phyloP scores from a whole-genome alignment of 1,140 invertebrate species.

The Saccostrea cuccullata region DNA sequence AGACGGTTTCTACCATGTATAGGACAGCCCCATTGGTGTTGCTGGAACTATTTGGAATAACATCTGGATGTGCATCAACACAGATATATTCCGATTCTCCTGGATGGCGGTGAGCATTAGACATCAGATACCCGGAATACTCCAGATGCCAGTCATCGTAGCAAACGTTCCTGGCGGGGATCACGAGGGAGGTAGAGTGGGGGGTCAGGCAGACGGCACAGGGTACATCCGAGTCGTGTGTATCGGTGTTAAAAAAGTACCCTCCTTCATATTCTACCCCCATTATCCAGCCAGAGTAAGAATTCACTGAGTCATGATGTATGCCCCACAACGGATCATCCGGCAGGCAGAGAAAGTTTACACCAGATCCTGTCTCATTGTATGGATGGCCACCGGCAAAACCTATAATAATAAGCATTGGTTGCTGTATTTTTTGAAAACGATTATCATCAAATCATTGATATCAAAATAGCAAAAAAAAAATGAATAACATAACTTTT shows the following conservation, averaged over 20 bases:
- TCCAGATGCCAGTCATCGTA: conserved; percentile 31
- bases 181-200: background rate
- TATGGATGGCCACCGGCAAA: conserved; percentile 13
- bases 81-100: conserved; percentile 32
- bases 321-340: conserved; percentile 24
- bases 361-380: conserved; percentile 15
- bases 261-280: conserved; percentile 1
- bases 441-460: too few species aligned
- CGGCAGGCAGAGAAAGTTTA: conserved; percentile 38
- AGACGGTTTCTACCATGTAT: conserved; percentile 37
- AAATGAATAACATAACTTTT: too few species aligned
- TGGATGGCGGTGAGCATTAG: background rate
- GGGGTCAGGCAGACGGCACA: conserved; percentile 42
- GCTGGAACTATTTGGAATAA: background rate
- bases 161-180: conserved; percentile 35
- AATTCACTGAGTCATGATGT: background rate
- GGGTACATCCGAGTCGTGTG: background rate
- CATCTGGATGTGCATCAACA: conserved; percentile 37
- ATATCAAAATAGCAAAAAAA: too few species aligned
- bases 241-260: background rate
- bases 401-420: background rate
- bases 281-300: background rate
- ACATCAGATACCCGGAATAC: conserved; percentile 49
- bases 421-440: background rate
- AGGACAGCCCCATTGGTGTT: background rate